Evolutionary conservation across 1,140 invertebrate genomes (phyloP).

Genomic region (Drosophila kanapiae): DNA sequence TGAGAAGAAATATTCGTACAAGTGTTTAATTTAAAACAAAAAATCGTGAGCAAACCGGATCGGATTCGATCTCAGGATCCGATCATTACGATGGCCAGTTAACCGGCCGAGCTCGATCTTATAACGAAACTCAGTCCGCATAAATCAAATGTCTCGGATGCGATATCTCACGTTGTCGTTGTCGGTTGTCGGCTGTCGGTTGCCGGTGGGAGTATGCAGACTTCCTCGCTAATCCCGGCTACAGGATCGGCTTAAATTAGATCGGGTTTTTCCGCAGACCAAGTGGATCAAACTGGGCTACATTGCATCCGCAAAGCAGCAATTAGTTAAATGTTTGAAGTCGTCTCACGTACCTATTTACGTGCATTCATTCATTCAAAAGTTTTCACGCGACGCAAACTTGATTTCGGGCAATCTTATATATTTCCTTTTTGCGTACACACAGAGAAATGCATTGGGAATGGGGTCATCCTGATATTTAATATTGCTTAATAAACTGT

Average conservation of each 20-base stretch:
- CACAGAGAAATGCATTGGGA: background rate
- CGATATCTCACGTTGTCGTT: conserved; percentile 10
- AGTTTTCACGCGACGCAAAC: conserved; percentile 17
- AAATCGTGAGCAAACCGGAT: conserved; percentile 32
- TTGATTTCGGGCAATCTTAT: conserved; percentile 3
- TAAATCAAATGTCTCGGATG: conserved; percentile 52
- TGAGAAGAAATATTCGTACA: conserved; percentile 21
- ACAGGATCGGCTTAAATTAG: conserved; percentile 7
- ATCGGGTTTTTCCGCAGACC: conserved; percentile 15
- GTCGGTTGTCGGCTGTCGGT: background rate
- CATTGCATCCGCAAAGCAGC: conserved; percentile 37
- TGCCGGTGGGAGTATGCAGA: conserved; percentile 39
- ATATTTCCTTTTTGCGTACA: conserved; percentile 16
- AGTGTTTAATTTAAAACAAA: conserved; percentile 33
- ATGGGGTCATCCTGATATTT: background rate
- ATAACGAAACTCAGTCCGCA: conserved; percentile 32
- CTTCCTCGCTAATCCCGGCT: conserved; percentile 38
- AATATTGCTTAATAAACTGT: too few species aligned
- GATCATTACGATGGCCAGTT: conserved; percentile 32
- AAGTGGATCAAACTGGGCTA: conserved; percentile 17
- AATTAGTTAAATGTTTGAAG: conserved; percentile 30
- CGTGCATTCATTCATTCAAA: conserved; percentile 36
- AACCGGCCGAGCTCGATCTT: conserved; percentile 14
- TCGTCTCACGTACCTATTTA: conserved; percentile 10
- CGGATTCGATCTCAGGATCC: background rate